phyloP scores from a whole-genome alignment of 2,888 invertebrate species.

The Laspeyria flexula region DNA sequence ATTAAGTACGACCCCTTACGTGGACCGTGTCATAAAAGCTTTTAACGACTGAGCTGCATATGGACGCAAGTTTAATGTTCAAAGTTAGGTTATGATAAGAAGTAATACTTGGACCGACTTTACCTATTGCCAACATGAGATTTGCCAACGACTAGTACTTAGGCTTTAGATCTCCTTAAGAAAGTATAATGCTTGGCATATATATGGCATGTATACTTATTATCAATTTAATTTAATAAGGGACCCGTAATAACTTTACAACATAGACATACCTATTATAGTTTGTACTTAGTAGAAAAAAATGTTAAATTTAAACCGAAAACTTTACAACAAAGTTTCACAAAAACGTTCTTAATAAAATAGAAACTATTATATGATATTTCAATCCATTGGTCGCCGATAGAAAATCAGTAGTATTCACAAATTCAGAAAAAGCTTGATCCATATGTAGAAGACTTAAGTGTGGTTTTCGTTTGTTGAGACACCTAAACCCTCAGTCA shows the following conservation, averaged over 20 bases:
- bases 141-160: no score
- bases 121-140: no score
- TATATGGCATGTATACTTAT: no score
- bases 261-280: no score
- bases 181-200: no score
- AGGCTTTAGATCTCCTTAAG: no score
- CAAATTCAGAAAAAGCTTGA: not conserved
- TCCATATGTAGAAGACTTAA: slow-evolving; percentile 9
- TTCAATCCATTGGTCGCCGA: slow-evolving; percentile 43
- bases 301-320: no score
- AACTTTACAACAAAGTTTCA: slow-evolving; percentile 24
- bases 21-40: slow-evolving; percentile 36
- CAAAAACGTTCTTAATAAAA: slow-evolving; percentile 26
- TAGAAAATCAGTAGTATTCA: slow-evolving; percentile 22
- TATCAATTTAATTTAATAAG: no score
- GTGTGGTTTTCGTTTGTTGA: slow-evolving; percentile 16
- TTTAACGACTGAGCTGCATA: slow-evolving; percentile 3
- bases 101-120: no score
- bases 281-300: no score
- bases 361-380: slow-evolving; percentile 38
- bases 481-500: slow-evolving; percentile 22
- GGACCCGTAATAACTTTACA: no score
- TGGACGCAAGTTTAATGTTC: slow-evolving; percentile 10
- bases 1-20: slow-evolving; percentile 25
- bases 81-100: slow-evolving; percentile 36